A percentile compares a stretch with the other conserved stretches of the same genome.
These are phyloP conservation scores for Drosophila nr. fundita DNA, from an alignment of 2,888 invertebrate species.

Conservation along the genomic window DNA sequence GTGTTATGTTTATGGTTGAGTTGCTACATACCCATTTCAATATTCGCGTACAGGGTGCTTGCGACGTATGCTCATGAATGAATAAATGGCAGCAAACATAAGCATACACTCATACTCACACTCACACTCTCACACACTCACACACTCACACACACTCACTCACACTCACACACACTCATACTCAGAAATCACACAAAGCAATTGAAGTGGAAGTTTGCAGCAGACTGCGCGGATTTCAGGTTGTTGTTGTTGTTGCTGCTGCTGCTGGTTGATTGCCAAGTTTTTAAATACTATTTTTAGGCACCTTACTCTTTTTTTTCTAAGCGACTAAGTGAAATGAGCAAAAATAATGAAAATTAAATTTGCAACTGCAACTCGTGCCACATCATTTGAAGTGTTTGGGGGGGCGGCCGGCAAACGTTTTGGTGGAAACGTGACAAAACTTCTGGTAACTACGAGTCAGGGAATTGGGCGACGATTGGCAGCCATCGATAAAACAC, in stretches of 20 bases:
- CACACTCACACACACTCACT: too few relatives aligned
- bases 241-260: conserved; percentile 6
- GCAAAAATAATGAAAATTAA: conserved; percentile 51
- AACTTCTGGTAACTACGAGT: conserved; percentile 35
- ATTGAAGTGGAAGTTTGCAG: conserved; percentile 73
- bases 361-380: conserved; percentile 48
- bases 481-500: conserved; percentile 64
- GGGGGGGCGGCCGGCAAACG: neutral
- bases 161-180: conserved; percentile 16
- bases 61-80: conserved; percentile 65
- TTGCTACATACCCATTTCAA: neutral
- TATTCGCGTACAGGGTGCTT: conserved; percentile 35
- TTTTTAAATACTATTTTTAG: conserved; percentile 66
- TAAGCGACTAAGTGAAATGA: conserved; percentile 38
- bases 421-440: conserved; percentile 53
- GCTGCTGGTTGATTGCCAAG: conserved; percentile 42
- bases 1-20: neutral
- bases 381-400: conserved; percentile 19
- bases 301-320: conserved; percentile 22
- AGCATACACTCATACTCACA: conserved; percentile 33
- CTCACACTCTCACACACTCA: conserved; percentile 15
- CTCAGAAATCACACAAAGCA: conserved; percentile 39
- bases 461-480: conserved; percentile 57
- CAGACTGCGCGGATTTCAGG: conserved; percentile 53
- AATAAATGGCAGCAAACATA: conserved; percentile 60